Base-by-base conservation (phyloP, 2,113 vertebrate species). In the Poicephalus gulielmi region DNA sequence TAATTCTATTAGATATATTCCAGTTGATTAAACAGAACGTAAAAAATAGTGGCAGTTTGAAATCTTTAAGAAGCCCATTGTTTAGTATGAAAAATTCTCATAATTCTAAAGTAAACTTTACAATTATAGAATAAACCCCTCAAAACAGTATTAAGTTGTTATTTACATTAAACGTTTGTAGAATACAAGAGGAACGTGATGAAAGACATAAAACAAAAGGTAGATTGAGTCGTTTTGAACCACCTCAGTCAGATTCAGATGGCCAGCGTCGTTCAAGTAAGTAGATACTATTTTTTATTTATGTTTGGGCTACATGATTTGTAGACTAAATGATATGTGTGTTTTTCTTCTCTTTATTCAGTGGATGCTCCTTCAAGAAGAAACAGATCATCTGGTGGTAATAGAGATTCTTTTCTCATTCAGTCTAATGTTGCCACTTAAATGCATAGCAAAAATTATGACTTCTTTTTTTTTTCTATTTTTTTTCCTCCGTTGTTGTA, bases 371-470 rank as follows among this genome's bases (percentile, higher is more conserved):
- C 99, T 98, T 99, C 99, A 98, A 98, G 99, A 98, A 99, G 99
- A 99, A 99, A 99, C 98, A 98, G 99, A 99, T 99, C 99, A 43
- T 99, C 99, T 98, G 99, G 99, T 99, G 98, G 99, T 99, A 99
- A 99, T 99, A 98, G 25, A 91, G 93, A 95, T 97, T 98, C 96
- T 97, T 92, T 97, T 96, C 80, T 91, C 52, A 92, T 39, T 95
- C 47, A 82, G 1, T 96, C 69, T 83, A 86, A 86, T 75, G 53
- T 84, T 95, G 28, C 86, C 39, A 66, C 79, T 80, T 83, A 83
- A 96, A 91, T 86, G 47, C 63, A 41, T 75, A 87, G 66, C 88
- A 73, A 63, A 15, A 57, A 86, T 96, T 98, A 94, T 98, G 97
- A 97, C 86, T 92, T 80, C 37, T 94, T 57, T 96, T 50, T 14